A percentile compares a stretch with the other conserved stretches of the same genome.
These are phyloP conservation scores for Argyra leucocephala DNA, from an alignment of 2,888 invertebrate species.

Conservation along the genomic window DNA sequence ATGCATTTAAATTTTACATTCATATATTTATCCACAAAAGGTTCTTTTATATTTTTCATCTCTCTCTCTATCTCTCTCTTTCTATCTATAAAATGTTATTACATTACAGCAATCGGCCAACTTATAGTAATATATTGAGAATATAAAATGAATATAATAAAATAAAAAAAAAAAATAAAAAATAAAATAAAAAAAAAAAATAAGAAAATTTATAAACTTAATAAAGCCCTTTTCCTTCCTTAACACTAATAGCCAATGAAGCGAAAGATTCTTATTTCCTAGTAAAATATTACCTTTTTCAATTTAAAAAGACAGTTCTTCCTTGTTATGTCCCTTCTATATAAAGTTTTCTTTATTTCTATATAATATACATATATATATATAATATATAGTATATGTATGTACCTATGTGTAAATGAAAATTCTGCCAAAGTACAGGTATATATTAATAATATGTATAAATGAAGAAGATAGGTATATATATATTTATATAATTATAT, in stretches of 20 bases:
- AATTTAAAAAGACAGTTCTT: conserved; percentile 3
- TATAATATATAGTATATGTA: background rate
- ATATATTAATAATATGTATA: background rate
- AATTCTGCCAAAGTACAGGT: background rate
- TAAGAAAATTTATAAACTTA: background rate
- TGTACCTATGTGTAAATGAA: background rate
- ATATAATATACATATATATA: background rate
- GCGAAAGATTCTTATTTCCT: conserved; percentile 4
- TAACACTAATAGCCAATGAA: background rate
- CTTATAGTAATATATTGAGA: no score
- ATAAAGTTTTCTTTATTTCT: background rate
- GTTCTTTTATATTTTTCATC: no score
- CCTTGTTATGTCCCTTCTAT: background rate
- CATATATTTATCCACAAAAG: no score
- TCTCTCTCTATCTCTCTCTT: no score
- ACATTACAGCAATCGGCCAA: no score
- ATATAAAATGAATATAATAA: no score
- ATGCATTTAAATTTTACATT: no score
- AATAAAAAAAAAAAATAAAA: no score
- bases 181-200: no score
- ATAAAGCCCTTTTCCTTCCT: conserved; percentile 2
- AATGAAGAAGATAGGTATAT: background rate
- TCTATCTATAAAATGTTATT: no score
- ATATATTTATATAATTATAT: background rate
- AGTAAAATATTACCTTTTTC: conserved; percentile 4